Evolutionary conservation across 1,140 invertebrate species (phyloP), one percentile per base, ranked within the genome.

Genomic region (Drosophila burlai): DNA sequence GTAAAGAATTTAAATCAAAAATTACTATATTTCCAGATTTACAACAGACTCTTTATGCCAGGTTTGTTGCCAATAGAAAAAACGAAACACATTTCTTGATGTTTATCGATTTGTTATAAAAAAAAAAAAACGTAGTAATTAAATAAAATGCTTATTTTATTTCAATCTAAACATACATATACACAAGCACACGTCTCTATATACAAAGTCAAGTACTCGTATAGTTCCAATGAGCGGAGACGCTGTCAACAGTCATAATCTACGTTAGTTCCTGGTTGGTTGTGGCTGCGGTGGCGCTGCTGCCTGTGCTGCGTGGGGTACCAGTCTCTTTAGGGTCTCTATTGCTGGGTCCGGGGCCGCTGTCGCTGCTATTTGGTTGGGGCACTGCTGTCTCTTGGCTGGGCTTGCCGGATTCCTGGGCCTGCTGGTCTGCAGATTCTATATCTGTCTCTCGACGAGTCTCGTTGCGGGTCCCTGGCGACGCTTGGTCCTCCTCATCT

Each of bases 401-500:
- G 40, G 71, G 34, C 46, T 50, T 73, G 24, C 40, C 15, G 15
- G 55, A 43, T 43, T 50, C 29, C 38, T 43, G 16, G 29, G 29
- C 47, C 45, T 34, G 29, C 29, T 31, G 63, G 6, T 16, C 21
- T 21, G 21, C 21, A 65, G 63, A 16, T 45, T 45, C 29, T 13
- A 42, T 18, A 45, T 45, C 29, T 38, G 34, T 34, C 6, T 34
- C 64, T n/a, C 24, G 15, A 13, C 18, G 34, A 13, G 60, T 24
- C 55, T 65, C 43, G 31, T 62, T 67, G 18, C 60, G 42, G 24
- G 34, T 26, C 8, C 13, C 15, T 52, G 50, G 15, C 15, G 34
- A 16, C 42, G 36, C 42, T 36, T 57, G 40, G 26, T 86, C 84
- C 16, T 86, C 83, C n/a, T 89, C 84, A 31, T 86, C 84, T 4